Evolutionary conservation across 2,797 vertebrate species (phyloP).

Genomic region (Crossoptilon crossoptilon): DNA sequence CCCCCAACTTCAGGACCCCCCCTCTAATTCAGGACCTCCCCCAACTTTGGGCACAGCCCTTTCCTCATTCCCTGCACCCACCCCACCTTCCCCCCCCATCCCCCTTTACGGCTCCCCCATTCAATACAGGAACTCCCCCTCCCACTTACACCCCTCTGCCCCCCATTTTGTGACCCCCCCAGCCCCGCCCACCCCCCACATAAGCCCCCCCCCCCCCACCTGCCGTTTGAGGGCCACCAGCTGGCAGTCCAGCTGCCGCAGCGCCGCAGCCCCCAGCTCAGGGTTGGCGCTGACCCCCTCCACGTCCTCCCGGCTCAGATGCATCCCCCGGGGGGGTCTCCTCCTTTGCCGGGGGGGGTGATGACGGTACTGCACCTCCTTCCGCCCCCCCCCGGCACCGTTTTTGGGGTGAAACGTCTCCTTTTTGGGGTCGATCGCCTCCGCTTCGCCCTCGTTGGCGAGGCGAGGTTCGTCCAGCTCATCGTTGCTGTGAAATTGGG

Average conservation of each 20-base stretch:
- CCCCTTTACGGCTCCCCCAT: too few relatives aligned
- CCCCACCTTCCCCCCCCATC: too few relatives aligned
- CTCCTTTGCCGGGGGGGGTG: slow-evolving; percentile 89
- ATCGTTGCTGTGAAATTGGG: slow-evolving; percentile 75
- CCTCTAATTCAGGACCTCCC: too few relatives aligned
- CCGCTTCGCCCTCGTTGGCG: slow-evolving; percentile 73
- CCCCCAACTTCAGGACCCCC: too few relatives aligned
- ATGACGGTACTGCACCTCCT: slow-evolving; percentile 90
- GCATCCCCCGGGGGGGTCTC: slow-evolving; percentile 91
- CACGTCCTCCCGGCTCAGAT: slow-evolving; percentile 90
- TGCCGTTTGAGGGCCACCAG: slow-evolving; percentile 93
- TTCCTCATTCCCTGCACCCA: too few relatives aligned
- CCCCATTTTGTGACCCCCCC: too few relatives aligned
- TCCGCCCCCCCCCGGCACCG: slow-evolving; percentile 79
- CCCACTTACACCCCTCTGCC: too few relatives aligned
- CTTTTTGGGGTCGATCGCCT: slow-evolving; percentile 87
- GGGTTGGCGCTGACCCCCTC: slow-evolving; percentile 84
- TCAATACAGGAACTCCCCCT: too few relatives aligned
- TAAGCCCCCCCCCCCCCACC: slow-evolving; percentile 63
- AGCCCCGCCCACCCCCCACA: too few relatives aligned
- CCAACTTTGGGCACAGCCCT: too few relatives aligned
- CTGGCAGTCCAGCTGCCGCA: slow-evolving; percentile 90
- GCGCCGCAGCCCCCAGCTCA: slow-evolving; percentile 84
- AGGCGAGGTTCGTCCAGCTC: slow-evolving; percentile 70
- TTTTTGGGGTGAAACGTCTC: slow-evolving; percentile 73